A percentile compares a stretch with the other conserved stretches of the same genome.
Conservation (phyloP, 2,113 vertebrate genomes). For the Cnemophilus loriae region DNA sequence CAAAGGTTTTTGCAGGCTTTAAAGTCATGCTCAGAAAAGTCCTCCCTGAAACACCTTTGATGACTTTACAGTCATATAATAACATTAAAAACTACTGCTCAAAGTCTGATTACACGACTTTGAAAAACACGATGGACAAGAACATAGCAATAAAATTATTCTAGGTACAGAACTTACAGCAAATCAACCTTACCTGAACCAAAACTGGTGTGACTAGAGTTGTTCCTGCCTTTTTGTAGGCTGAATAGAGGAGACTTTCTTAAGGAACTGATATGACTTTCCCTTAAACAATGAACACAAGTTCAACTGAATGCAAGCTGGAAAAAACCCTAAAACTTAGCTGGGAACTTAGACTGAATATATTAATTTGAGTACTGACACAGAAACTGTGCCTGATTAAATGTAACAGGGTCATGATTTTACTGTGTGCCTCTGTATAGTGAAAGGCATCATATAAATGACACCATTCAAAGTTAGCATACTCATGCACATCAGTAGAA, state of each 20-base stretch:
- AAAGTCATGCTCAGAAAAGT: neutral
- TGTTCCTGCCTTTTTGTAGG: neutral
- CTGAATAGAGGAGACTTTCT: neutral
- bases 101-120: neutral
- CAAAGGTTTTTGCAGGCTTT: neutral
- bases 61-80: neutral
- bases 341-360: neutral
- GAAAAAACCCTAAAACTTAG: neutral
- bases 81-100: neutral
- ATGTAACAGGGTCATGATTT: rapidly evolving
- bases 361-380: neutral
- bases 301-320: neutral
- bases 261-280: neutral
- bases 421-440: neutral
- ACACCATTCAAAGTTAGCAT: neutral
- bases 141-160: neutral
- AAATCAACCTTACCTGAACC: neutral
- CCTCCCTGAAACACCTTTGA: neutral
- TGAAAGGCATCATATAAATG: neutral
- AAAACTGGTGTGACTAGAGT: neutral
- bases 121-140: neutral
- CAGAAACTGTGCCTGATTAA: neutral
- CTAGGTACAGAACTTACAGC: neutral
- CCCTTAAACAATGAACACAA: neutral
- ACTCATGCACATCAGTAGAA: neutral